A percentile compares a stretch with the other conserved stretches of the same genome.
These are phyloP conservation scores for Sacculina carcini DNA, from an alignment of 2,888 invertebrate genomes.

Conservation along the genomic window DNA sequence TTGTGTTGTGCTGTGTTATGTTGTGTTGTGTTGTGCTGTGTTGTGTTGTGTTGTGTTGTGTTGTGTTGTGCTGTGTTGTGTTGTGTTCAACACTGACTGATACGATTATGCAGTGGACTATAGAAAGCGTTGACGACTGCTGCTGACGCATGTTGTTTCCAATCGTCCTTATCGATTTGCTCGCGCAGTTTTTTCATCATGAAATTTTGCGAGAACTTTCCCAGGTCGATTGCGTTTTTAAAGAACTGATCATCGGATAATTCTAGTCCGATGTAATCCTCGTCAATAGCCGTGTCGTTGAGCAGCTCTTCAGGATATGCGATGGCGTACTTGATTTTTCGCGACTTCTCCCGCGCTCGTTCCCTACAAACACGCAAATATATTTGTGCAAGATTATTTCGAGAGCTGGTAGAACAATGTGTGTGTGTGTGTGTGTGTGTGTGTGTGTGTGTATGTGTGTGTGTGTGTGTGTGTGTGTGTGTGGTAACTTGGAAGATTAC, in stretches of 20 bases:
- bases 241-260: slow-evolving; percentile 41
- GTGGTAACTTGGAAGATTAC: no score
- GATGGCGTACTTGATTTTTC: slow-evolving; percentile 61
- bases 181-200: slow-evolving; percentile 46
- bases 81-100: slow-evolving; percentile 34
- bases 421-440: background rate
- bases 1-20: background rate
- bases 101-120: slow-evolving; percentile 58
- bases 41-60: background rate
- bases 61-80: background rate
- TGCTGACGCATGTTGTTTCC: slow-evolving; percentile 56
- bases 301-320: slow-evolving; percentile 75
- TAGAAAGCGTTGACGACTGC: slow-evolving; percentile 67
- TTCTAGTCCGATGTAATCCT: slow-evolving; percentile 46
- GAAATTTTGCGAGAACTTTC: slow-evolving; percentile 50
- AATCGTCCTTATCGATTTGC: slow-evolving; percentile 58
- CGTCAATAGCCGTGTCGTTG: slow-evolving; percentile 46
- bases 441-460: no score
- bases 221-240: slow-evolving; percentile 46
- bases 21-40: background rate
- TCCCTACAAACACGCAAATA: no score
- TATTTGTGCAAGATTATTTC: background rate
- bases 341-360: slow-evolving; percentile 49
- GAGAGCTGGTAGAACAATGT: no score
- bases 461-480: no score